A percentile compares a stretch with the other conserved stretches of the same genome.
Conservation (phyloP, 2,113 vertebrate species). For the Phodopus roborovskii region DNA sequence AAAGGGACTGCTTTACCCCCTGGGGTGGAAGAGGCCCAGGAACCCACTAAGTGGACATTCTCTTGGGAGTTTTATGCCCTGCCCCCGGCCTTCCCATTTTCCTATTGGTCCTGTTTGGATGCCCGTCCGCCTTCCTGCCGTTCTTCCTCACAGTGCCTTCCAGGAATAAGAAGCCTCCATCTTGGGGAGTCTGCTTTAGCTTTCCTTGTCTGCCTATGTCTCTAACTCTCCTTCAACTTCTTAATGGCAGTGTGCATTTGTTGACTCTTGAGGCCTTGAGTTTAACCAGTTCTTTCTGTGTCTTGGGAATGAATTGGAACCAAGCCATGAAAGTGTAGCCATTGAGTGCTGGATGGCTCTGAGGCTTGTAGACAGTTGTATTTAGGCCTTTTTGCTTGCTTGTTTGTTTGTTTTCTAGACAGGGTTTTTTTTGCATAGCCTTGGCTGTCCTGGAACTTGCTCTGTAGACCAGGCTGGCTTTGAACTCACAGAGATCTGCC, state of each 20-base stretch:
- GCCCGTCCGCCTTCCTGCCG: not conserved
- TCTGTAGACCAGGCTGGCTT: too few relatives aligned
- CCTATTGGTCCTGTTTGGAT: not conserved
- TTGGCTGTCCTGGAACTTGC: not conserved
- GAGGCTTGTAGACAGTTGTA: not conserved
- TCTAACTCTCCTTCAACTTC: not conserved
- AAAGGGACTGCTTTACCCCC: not conserved
- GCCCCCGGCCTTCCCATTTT: not conserved
- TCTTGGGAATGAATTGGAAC: not conserved
- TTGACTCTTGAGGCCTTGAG: not conserved
- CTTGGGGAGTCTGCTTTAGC: not conserved
- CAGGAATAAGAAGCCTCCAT: not conserved
- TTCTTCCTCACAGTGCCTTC: not conserved
- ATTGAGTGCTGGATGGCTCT: not conserved
- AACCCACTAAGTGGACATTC: not conserved
- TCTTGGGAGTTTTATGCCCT: not conserved
- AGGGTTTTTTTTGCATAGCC: not conserved
- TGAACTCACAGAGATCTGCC: not conserved
- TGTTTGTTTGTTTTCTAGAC: not conserved
- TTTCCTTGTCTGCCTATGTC: not conserved
- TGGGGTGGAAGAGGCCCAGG: not conserved
- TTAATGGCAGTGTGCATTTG: too few relatives aligned
- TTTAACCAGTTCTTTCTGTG: not conserved
- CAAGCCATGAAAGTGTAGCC: not conserved
- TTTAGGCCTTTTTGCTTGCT: not conserved